Conservation (phyloP, 1,140 invertebrate species). For the Euwallacea fornicatus region DNA sequence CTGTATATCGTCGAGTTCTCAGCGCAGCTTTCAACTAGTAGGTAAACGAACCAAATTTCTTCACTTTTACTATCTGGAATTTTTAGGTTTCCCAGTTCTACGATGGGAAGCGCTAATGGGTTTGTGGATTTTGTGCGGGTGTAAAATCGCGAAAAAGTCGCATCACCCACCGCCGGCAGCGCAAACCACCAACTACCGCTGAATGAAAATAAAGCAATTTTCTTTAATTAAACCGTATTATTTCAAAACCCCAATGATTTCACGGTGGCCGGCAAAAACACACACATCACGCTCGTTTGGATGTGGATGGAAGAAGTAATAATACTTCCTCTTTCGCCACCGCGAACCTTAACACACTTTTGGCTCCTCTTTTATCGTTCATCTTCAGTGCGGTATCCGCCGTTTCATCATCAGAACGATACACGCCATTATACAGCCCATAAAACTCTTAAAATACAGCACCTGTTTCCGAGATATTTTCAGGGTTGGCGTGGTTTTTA, state of each 20-base stretch:
- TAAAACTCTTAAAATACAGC: slow-evolving; percentile 13
- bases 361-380: slow-evolving; percentile 13
- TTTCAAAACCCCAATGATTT: slow-evolving; percentile 25
- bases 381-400: slow-evolving; percentile 11
- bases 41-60: too few relatives aligned
- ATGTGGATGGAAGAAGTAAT: slow-evolving; percentile 5
- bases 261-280: slow-evolving; percentile 7
- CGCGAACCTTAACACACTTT: slow-evolving; percentile 38
- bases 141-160: too few relatives aligned
- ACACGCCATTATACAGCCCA: slow-evolving; percentile 7
- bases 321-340: slow-evolving; percentile 35
- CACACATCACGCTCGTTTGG: neutral
- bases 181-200: too few relatives aligned
- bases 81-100: too few relatives aligned
- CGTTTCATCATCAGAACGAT: slow-evolving; percentile 11
- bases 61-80: too few relatives aligned
- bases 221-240: slow-evolving; percentile 31
- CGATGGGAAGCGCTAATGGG: too few relatives aligned
- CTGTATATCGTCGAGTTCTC: too few relatives aligned
- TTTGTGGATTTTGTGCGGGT: too few relatives aligned
- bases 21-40: too few relatives aligned
- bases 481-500: neutral
- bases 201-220: slow-evolving; percentile 27
- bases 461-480: neutral
- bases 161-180: too few relatives aligned